Evolutionary conservation across 2,888 invertebrate genomes (phyloP).

Genomic region (Nezara viridula): DNA sequence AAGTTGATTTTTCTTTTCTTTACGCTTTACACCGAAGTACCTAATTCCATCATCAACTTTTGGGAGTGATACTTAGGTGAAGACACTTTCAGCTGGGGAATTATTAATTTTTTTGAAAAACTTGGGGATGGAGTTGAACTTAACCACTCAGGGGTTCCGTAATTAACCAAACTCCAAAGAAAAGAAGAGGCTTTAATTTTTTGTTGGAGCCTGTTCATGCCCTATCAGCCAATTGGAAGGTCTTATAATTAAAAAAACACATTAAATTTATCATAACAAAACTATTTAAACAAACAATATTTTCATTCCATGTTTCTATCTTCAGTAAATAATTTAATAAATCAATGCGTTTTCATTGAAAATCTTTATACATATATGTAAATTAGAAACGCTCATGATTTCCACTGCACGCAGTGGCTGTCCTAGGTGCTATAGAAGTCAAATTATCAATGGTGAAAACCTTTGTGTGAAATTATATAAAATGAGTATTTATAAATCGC

Average conservation of each 20-base stretch:
- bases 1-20: constrained; percentile 10
- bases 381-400: too few species aligned
- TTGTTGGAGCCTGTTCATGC: background rate
- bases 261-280: too few species aligned
- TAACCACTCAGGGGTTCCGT: constrained; percentile 14
- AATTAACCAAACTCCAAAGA: constrained; percentile 14
- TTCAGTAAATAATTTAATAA: too few species aligned
- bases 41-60: background rate
- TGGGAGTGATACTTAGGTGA: background rate
- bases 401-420: too few species aligned
- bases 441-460: too few species aligned
- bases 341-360: too few species aligned
- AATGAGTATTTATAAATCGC: too few species aligned
- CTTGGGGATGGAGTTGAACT: background rate
- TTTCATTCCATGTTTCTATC: too few species aligned
- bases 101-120: background rate
- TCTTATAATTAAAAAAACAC: background rate
- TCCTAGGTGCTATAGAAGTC: too few species aligned
- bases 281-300: too few species aligned
- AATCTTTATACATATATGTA: too few species aligned
- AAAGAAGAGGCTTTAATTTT: background rate
- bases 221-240: background rate
- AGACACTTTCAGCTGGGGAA: background rate
- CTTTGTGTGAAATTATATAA: too few species aligned
- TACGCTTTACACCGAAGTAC: background rate